A percentile compares a stretch with the other conserved stretches of the same genome.
Evolutionary conservation across 2,797 vertebrate genomes (phyloP).

Genomic region (Acropternis orthonyx): DNA sequence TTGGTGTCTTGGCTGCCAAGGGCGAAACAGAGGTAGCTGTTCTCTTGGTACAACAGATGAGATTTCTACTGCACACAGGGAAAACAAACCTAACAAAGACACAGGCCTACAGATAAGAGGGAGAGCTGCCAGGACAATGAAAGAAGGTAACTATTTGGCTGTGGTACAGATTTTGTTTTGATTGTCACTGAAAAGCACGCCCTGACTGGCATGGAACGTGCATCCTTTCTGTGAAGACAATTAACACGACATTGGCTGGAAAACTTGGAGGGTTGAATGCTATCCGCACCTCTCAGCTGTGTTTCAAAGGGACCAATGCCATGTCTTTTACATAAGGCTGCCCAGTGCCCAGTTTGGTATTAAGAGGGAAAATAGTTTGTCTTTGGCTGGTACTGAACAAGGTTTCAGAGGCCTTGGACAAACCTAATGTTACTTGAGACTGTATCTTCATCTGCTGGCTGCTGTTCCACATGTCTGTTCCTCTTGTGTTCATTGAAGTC

Average conservation of each 20-base stretch:
- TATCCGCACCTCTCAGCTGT: slow-evolving; percentile 66
- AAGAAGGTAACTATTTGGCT: slow-evolving; percentile 6
- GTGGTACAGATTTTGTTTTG: neutral
- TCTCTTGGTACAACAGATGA: neutral
- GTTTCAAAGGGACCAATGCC: slow-evolving; percentile 12
- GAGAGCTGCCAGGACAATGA: slow-evolving; percentile 25
- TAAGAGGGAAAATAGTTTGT: slow-evolving; percentile 3
- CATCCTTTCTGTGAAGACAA: neutral
- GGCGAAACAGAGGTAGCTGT: neutral
- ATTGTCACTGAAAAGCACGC: neutral
- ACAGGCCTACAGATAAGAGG: neutral
- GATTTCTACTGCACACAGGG: neutral
- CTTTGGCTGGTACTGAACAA: slow-evolving; percentile 32
- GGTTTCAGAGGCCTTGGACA: slow-evolving; percentile 28
- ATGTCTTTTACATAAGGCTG: slow-evolving; percentile 42
- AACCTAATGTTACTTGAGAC: slow-evolving; percentile 45
- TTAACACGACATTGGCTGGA: neutral
- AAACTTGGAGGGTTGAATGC: slow-evolving; percentile 34
- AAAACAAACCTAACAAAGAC: slow-evolving; percentile 23
- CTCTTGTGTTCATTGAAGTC: neutral
- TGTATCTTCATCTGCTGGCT: neutral
- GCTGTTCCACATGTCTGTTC: neutral
- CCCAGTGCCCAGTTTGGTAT: slow-evolving; percentile 7
- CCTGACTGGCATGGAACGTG: neutral
- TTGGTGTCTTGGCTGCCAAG: neutral